Base-by-base conservation (phyloP, 2,113 vertebrate genomes). In the Saccopteryx leptura region DNA sequence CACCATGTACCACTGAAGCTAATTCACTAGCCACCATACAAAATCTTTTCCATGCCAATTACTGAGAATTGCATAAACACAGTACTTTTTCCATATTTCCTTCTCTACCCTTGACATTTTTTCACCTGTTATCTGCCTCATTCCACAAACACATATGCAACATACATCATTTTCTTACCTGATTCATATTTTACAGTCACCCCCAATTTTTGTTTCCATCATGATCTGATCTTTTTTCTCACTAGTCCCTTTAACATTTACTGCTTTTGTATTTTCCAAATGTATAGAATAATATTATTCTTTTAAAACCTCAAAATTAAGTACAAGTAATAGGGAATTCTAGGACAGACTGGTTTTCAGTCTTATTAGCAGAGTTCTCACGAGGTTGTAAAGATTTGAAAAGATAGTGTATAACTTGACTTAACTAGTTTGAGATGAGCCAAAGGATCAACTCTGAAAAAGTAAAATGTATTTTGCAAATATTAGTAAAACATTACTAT, bases 401-500 rank as follows among this genome's bases (percentile, higher is more conserved):
- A 86, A 10, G 63, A 75, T 26, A 63, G 72, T 60, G 2, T 63
- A 21, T 79, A 6, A 91, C 68, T 63, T 63, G n/a, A 74, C 69
- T 92, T 82, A 83, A 2, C 52, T 39, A 54, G 23, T 78, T 93
- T 15, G 66, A 83, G 60, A 84, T n/a, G 26, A 90, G 17, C 48
- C 86, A 58, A 65, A 78, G 17, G 4, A n/a, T 76, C 88, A 65
- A 91, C 18, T 76, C 54, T 11, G 19, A 89, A 61, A 88, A 86
- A 21, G 10, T 26, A 76, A 90, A 93, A 75, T 69, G 31, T 66
- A 10, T 90, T 81, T 31, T 86, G 8, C 75, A 91, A 87, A 75
- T 46, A 65, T 83, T 58, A 31, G 7, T 79, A 72, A 18, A 79
- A 12, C 71, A 60, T 79, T 50, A 68, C 31, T 86, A 0, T 91